Evolutionary conservation across 2,797 vertebrate species (phyloP).

Genomic region (Fringilla coelebs): DNA sequence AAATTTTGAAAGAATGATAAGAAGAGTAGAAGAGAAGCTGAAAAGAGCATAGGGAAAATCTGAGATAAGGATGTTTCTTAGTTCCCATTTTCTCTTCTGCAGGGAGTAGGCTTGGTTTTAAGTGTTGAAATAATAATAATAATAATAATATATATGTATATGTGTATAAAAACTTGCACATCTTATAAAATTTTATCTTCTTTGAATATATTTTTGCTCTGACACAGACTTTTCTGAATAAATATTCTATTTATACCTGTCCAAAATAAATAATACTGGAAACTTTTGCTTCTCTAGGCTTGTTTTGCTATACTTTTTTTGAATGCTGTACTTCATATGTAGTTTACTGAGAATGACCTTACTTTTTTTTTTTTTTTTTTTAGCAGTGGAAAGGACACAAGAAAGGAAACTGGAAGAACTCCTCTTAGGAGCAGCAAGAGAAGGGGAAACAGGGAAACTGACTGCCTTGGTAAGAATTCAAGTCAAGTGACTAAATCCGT

Average conservation of each 20-base stretch:
- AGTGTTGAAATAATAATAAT: neutral
- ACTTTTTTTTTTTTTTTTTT: neutral
- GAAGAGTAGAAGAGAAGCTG: neutral
- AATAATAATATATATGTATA: neutral
- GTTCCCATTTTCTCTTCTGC: neutral
- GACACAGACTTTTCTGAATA: neutral
- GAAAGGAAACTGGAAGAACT: slow-evolving; percentile 83
- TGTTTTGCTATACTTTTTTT: neutral
- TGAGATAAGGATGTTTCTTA: fast-evolving
- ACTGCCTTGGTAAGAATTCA: slow-evolving; percentile 82
- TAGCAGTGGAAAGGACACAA: slow-evolving; percentile 90
- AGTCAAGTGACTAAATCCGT: neutral
- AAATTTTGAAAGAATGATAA: neutral
- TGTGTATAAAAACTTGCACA: neutral
- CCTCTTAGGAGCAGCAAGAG: slow-evolving; percentile 86
- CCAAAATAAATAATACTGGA: neutral
- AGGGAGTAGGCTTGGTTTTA: neutral
- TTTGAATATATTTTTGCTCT: neutral
- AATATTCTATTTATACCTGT: neutral
- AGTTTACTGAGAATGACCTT: neutral
- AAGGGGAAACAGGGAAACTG: slow-evolving; percentile 80
- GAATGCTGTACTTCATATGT: neutral
- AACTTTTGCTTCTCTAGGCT: neutral
- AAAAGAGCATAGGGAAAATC: neutral
- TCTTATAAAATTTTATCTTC: neutral